phyloP scores from a whole-genome alignment of 2,113 vertebrate genomes.

The Euleptes europaea region DNA sequence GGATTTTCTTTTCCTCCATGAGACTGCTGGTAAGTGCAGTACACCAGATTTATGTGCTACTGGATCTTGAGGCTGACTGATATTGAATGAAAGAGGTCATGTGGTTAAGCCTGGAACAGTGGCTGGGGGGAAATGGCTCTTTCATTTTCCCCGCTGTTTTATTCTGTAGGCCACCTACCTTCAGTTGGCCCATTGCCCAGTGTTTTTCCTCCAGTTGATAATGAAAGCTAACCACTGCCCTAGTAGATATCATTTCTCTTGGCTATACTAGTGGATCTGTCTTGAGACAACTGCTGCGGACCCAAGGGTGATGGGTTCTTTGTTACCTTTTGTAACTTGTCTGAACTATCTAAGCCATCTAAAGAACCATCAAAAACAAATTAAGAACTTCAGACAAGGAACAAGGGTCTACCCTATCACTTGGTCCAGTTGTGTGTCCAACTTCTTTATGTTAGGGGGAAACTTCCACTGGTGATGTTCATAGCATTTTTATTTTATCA shows the following conservation, averaged over 20 bases:
- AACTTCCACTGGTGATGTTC: not conserved
- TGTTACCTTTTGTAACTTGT: not conserved
- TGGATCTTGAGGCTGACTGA: not conserved
- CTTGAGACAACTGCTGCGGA: conserved; percentile 7
- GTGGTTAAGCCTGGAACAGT: not conserved
- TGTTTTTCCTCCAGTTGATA: conserved; percentile 6
- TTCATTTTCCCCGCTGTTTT: not conserved
- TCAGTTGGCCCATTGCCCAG: not conserved
- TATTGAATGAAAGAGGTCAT: conserved; percentile 15
- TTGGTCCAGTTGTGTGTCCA: not conserved
- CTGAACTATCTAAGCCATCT: conserved; percentile 1
- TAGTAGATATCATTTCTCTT: conserved; percentile 11
- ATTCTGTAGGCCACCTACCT: not conserved
- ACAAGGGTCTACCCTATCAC: not conserved
- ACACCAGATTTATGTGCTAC: conserved; percentile 1
- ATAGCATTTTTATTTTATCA: not conserved
- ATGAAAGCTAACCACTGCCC: conserved; percentile 32
- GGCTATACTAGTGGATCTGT: not conserved
- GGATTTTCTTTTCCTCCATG: not conserved
- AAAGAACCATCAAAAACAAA: not conserved
- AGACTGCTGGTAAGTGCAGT: conserved; percentile 6
- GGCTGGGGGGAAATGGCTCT: not conserved
- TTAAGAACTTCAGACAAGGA: not conserved
- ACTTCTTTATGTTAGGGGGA: not conserved
- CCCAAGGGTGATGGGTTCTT: not conserved